Evolutionary conservation across 1,140 invertebrate genomes (phyloP).

Genomic region (Polypedilum vanderplanki): DNA sequence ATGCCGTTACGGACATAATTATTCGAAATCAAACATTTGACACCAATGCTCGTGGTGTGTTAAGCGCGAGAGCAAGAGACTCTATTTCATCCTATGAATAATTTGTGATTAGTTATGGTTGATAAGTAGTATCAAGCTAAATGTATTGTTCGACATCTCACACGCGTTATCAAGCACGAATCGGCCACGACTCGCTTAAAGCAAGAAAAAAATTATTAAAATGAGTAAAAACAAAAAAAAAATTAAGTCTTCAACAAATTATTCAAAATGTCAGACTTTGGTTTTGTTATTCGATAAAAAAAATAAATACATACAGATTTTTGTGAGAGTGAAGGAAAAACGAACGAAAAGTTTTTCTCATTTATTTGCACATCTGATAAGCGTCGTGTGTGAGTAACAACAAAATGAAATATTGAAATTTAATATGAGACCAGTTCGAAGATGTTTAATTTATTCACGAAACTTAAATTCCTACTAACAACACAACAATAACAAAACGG

Average conservation of each 20-base stretch:
- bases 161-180: neutral
- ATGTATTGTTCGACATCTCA: neutral
- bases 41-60: neutral
- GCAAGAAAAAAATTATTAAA: too few relatives aligned
- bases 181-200: neutral
- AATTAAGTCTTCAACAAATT: conserved; percentile 7
- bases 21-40: neutral
- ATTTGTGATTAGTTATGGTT: neutral
- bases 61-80: neutral
- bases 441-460: neutral
- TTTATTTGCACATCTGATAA: conserved; percentile 19
- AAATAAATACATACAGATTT: too few relatives aligned
- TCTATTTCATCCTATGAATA: neutral
- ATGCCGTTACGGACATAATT: neutral
- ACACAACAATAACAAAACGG: neutral
- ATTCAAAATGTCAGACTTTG: neutral
- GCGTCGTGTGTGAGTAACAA: neutral
- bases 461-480: neutral
- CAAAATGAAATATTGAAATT: conserved; percentile 20
- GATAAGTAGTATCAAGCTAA: neutral
- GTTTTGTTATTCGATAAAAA: neutral
- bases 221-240: neutral
- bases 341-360: neutral
- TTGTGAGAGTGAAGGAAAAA: too few relatives aligned
- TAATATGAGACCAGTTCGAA: conserved; percentile 17